These are phyloP conservation scores for Propithecus coquereli DNA, from an alignment of 2,113 vertebrate species.

Conservation along the genomic window DNA sequence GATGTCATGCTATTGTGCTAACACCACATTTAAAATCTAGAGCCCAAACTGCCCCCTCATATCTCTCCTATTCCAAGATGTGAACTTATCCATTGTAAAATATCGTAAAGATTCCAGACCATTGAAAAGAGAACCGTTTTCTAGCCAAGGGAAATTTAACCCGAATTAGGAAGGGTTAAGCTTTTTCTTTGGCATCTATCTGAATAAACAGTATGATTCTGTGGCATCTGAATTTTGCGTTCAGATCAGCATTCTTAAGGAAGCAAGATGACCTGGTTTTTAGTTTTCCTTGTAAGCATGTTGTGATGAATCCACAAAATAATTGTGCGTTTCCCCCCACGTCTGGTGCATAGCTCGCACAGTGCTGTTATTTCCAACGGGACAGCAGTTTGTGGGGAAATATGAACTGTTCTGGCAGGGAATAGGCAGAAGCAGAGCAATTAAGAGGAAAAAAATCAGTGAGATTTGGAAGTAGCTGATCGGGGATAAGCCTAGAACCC, in stretches of 20 bases:
- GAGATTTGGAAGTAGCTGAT: not conserved
- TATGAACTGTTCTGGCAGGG: not conserved
- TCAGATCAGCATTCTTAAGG: conserved; percentile 30
- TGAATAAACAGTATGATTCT: not conserved
- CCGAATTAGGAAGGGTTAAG: not conserved
- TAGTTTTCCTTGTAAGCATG: not conserved
- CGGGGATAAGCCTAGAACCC: accelerated
- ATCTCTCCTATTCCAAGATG: not conserved
- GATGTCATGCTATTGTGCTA: not conserved
- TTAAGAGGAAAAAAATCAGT: not conserved
- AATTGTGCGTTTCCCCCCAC: accelerated
- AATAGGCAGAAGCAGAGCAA: not conserved
- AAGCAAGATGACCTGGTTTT: conserved; percentile 30
- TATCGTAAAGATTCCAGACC: not conserved
- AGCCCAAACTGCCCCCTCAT: not conserved
- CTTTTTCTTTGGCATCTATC: not conserved
- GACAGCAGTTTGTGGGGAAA: not conserved
- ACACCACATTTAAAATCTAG: not conserved
- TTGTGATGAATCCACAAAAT: not conserved
- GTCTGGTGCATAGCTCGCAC: not conserved
- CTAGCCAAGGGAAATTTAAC: not conserved
- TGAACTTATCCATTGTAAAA: not conserved
- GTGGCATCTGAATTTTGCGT: conserved; percentile 14
- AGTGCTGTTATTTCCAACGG: not conserved
- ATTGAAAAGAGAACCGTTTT: not conserved